Base-by-base conservation (phyloP, 2,888 invertebrate genomes). In the Trachelus iudaicus region DNA sequence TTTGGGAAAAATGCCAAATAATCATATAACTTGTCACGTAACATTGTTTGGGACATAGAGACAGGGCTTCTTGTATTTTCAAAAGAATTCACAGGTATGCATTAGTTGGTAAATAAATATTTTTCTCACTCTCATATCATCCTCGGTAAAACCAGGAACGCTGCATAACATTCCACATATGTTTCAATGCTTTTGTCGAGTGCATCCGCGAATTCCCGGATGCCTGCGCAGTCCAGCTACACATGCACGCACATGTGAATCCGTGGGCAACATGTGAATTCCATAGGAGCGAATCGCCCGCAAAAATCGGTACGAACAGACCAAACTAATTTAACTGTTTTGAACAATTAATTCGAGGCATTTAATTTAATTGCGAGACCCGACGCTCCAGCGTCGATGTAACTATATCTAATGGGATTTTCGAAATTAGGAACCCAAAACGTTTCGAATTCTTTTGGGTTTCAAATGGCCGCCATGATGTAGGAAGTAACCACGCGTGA, bases 271-370 rank as follows among this genome's bases (percentile, higher is more conserved):
- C 40, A 40, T 15, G 77, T 30, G 75, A 79, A 79, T 79, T 79
- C 79, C 75, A 74, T 33, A 37, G 34, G 75, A 75, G 76, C 77
- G 68, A 79, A 79, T 82, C 76, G 80, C 78, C 77, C 40, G 82
- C 86, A 89, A 90, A 90, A 90, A 90, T 89, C 87, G 83, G 82
- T 88, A 69, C 30, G 71, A 76, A 89, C 89, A 85, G 88, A 87
- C 85, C 83, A 83, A 87, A 89, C 89, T 90, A 89, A 90, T 90
- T 89, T 86, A 89, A 89, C 89, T 87, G 86, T 86, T 87, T 86
- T 87, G 86, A 89, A 88, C 90, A 89, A 91, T 91, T 91, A 91
- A 89, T 91, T 85, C 89, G 85, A 85, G 85, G 87, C 89, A 88
- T 90, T 90, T 89, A 88, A 90, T 90, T 90, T 88, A 88, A 90